These are phyloP conservation scores for Seriola rivoliana DNA, from an alignment of 2,113 vertebrate species.

Conservation along the genomic window DNA sequence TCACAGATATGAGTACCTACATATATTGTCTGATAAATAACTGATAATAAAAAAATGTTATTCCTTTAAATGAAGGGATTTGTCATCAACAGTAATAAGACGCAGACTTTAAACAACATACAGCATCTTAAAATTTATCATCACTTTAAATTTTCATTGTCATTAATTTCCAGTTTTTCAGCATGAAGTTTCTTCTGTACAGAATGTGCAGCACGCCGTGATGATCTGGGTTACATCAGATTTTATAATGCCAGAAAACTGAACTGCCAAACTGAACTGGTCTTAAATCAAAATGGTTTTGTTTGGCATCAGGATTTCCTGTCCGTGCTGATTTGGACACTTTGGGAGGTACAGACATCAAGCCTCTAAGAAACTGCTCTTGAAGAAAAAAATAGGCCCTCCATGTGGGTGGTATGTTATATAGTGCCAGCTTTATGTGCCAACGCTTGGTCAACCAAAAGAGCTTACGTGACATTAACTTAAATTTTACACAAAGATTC, in stretches of 20 bases:
- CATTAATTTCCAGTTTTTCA: not conserved
- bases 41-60: too few relatives aligned
- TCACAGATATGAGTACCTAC: too few relatives aligned
- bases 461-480: not conserved
- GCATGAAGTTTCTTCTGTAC: not conserved
- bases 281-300: constrained; percentile 14
- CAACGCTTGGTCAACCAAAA: not conserved
- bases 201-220: not conserved
- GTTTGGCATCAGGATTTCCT: not conserved
- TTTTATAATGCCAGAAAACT: not conserved
- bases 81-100: too few relatives aligned
- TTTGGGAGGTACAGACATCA: not conserved
- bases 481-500: not conserved
- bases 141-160: not conserved
- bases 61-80: too few relatives aligned
- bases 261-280: not conserved
- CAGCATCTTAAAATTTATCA: not conserved
- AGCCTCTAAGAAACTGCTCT: not conserved
- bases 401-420: constrained; percentile 21
- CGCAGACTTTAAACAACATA: not conserved
- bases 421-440: constrained; percentile 3
- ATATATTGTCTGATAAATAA: too few relatives aligned
- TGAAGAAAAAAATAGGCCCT: not conserved
- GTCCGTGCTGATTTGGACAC: not conserved
- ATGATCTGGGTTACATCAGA: not conserved